These are phyloP conservation scores for Callosobruchus maculatus DNA, from an alignment of 2,888 invertebrate genomes.

Conservation along the genomic window DNA sequence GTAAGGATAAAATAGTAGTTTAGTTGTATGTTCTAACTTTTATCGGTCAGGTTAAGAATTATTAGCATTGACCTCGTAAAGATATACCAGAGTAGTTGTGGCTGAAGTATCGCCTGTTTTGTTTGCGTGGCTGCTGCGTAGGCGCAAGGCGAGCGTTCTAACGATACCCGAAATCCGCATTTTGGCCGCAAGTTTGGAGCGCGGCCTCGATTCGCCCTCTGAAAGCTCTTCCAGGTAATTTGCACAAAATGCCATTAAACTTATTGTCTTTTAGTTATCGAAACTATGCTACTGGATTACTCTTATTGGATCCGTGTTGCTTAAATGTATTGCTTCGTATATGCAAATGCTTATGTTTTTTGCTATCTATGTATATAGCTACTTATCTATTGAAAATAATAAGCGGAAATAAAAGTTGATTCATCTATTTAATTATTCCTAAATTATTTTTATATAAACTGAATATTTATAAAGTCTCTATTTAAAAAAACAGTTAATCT, in stretches of 20 bases:
- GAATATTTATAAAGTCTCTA: no score
- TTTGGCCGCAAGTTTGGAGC: constrained; percentile 77
- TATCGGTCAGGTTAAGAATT: not conserved
- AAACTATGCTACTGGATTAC: not conserved
- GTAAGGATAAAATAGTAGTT: no score
- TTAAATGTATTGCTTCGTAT: not conserved
- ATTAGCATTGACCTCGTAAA: not conserved
- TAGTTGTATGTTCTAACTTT: not conserved
- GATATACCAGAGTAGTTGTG: constrained; percentile 26
- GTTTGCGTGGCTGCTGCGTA: constrained; percentile 38
- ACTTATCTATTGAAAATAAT: no score
- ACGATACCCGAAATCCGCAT: constrained; percentile 79
- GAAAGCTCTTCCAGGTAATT: constrained; percentile 34
- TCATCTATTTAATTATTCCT: no score
- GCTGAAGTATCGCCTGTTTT: constrained; percentile 42
- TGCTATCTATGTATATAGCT: no score
- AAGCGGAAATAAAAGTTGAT: no score
- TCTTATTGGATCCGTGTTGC: no score
- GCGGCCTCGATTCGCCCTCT: constrained; percentile 62
- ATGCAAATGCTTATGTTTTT: not conserved
- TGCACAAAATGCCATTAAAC: constrained; percentile 21
- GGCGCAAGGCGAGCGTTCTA: constrained; percentile 70
- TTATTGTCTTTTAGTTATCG: constrained; percentile 16
- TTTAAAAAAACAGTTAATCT: no score
- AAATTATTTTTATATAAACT: no score